Percentiles rank a stretch among this genome's conserved stretches.
These are phyloP conservation scores for Cylloceria caligata DNA, from an alignment of 2,888 invertebrate genomes.

Conservation along the genomic window DNA sequence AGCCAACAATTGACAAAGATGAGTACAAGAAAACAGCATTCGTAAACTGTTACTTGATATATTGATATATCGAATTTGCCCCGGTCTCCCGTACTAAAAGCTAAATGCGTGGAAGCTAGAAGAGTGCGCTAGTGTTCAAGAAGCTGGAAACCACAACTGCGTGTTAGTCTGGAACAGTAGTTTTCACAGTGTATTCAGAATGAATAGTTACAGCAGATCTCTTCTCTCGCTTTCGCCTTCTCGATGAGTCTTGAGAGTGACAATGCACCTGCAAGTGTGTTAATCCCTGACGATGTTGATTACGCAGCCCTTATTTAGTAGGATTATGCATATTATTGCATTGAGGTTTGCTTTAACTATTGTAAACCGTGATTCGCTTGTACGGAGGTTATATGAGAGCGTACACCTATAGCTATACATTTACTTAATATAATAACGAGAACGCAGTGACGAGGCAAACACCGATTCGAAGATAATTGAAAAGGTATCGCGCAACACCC, in stretches of 20 bases:
- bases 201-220: constrained; percentile 30
- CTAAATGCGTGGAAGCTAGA: constrained; percentile 33
- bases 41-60: no score
- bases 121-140: constrained; percentile 52
- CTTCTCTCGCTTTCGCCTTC: constrained; percentile 23
- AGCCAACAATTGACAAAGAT: no score
- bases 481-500: constrained; percentile 55
- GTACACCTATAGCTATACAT: constrained; percentile 32
- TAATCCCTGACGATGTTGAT: constrained; percentile 55
- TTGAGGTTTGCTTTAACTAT: constrained; percentile 43
- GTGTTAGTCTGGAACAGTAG: not conserved
- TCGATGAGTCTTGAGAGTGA: constrained; percentile 61
- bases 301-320: constrained; percentile 66
- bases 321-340: constrained; percentile 52
- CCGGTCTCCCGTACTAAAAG: not conserved
- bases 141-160: constrained; percentile 14
- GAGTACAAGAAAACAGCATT: not conserved
- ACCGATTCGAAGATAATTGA: constrained; percentile 46
- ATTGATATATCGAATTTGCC: not conserved
- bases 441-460: not conserved
- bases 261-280: constrained; percentile 72
- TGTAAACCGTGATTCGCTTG: constrained; percentile 19
- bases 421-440: constrained; percentile 46
- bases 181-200: constrained; percentile 59
- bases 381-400: constrained; percentile 27